A percentile compares a stretch with the other conserved stretches of the same genome.
Conservation (phyloP, 1,140 invertebrate species). For the Bombus sylvicola region DNA sequence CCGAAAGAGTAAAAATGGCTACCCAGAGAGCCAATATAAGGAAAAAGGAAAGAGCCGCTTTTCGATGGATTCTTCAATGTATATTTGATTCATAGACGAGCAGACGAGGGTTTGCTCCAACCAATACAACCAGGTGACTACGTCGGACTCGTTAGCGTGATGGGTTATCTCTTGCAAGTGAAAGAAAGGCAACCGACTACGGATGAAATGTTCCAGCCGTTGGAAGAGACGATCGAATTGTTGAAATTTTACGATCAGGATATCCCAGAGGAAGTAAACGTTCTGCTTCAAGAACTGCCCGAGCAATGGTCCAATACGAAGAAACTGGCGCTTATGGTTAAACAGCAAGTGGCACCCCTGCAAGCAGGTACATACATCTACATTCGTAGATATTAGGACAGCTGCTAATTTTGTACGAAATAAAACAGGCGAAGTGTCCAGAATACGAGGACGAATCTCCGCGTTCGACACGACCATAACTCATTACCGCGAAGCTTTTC, state of each 20-base stretch:
- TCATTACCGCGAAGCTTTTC: constrained; percentile 94
- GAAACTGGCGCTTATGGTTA: constrained; percentile 94
- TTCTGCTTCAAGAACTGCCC: constrained; percentile 93
- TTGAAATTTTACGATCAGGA: constrained; percentile 94
- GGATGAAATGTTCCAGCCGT: constrained; percentile 96
- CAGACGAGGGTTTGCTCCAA: constrained; percentile 90
- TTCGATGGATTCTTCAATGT: too few relatives aligned
- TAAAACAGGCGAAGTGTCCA: constrained; percentile 89
- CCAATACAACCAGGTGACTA: constrained; percentile 92
- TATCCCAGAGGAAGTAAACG: constrained; percentile 93
- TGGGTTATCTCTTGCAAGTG: constrained; percentile 92
- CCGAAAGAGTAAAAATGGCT: too few relatives aligned
- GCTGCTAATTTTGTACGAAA: neutral
- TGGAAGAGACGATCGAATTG: constrained; percentile 93
- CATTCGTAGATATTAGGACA: neutral
- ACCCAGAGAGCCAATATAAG: too few relatives aligned
- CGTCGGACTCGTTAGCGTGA: constrained; percentile 89
- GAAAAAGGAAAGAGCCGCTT: too few relatives aligned
- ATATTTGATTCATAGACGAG: constrained; percentile 42
- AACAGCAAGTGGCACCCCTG: constrained; percentile 96
- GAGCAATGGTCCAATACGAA: constrained; percentile 98
- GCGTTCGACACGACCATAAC: constrained; percentile 93
- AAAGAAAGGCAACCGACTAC: constrained; percentile 90
- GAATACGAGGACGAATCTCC: constrained; percentile 92
- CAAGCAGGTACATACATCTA: constrained; percentile 87